Evolutionary conservation across 2,113 vertebrate species (phyloP).

Genomic region (Phasianus colchicus): DNA sequence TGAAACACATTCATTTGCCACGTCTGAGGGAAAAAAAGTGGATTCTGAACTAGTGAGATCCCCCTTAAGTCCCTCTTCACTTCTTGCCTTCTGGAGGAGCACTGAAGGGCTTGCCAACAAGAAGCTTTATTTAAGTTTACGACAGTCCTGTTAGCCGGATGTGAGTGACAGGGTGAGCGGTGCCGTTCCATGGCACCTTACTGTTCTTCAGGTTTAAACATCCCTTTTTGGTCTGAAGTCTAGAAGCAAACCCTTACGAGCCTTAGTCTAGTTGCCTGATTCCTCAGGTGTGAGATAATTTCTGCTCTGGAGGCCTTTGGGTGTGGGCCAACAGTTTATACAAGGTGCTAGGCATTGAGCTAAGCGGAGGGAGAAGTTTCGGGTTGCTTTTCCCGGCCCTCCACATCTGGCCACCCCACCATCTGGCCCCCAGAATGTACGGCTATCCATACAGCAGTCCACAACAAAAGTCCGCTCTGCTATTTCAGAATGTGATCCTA

Average conservation of each 20-base stretch:
- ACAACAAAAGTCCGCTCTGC: not conserved
- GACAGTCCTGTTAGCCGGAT: not conserved
- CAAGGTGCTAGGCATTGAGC: constrained; percentile 54
- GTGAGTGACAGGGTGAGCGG: constrained; percentile 22
- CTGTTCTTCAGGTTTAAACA: constrained; percentile 44
- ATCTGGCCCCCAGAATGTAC: not conserved
- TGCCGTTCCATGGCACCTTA: not conserved
- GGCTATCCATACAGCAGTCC: constrained; percentile 32
- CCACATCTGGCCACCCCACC: constrained; percentile 37
- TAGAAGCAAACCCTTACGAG: constrained; percentile 42
- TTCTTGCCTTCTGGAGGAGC: constrained; percentile 60
- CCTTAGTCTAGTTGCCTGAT: constrained; percentile 66
- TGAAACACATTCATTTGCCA: not conserved
- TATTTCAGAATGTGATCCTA: constrained; percentile 15
- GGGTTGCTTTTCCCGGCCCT: constrained; percentile 16
- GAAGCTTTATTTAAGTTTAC: constrained; percentile 26
- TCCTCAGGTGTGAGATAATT: constrained; percentile 58
- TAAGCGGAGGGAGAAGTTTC: not conserved
- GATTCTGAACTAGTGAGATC: constrained; percentile 13
- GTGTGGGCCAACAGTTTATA: constrained; percentile 47
- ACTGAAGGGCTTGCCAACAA: constrained; percentile 38
- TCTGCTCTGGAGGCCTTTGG: constrained; percentile 59
- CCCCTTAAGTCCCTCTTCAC: constrained; percentile 26
- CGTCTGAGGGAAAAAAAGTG: not conserved
- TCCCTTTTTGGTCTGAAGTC: constrained; percentile 41